Evolutionary conservation across 2,888 invertebrate species (phyloP), one percentile per base, ranked within the genome.

Genomic region (Tetrapedia diversipes): DNA sequence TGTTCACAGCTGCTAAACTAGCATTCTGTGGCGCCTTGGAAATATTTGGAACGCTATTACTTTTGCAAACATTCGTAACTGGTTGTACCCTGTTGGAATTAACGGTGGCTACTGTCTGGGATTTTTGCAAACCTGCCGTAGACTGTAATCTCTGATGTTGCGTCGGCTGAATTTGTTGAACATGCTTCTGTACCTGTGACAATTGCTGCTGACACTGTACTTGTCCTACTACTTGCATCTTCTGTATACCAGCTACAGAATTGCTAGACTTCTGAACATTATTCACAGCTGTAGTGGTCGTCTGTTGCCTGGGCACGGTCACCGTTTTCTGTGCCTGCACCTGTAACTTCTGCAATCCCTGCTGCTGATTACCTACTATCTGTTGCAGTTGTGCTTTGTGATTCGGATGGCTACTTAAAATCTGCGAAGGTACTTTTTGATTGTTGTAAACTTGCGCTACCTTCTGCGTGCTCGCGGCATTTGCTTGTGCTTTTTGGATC

Each of bases 11-110:
- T 4, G 85, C 47, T 11, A 83, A 29, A 32, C 83, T 85, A 1
- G 88, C 75, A 24, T 86, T 88, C n/a, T 79, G 84, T 43, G 79
- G 80, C 16, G 87, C 53, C 49, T 89, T 90, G 4, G 83, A 56
- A n/a, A 90, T 83, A 56, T 90, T 90, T 8, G 90, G 87, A 4
- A 88, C 82, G 47, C 89, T 90, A 53, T 85, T 89, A 54, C 88
- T 89, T 34, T 89, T 90, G 32, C 82, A 80, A 0, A 87, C 85
- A 14, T 81, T 87, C n/a, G 83, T 47, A 8, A 80, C 34, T 4
- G 78, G 49, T 24, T 86, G 86, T 1, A 70, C 60, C 54, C 84
- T 69, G 16, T n/a, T 82, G 3, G 84, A 64, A 69, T 79, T 82
- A 7, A 73, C 65, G 14, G 79, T 73, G 11, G 82, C 59, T 22